phyloP scores from a whole-genome alignment of 30 jellyfish, hydroid and myxozoan species.

The Clytia hemisphaerica region DNA sequence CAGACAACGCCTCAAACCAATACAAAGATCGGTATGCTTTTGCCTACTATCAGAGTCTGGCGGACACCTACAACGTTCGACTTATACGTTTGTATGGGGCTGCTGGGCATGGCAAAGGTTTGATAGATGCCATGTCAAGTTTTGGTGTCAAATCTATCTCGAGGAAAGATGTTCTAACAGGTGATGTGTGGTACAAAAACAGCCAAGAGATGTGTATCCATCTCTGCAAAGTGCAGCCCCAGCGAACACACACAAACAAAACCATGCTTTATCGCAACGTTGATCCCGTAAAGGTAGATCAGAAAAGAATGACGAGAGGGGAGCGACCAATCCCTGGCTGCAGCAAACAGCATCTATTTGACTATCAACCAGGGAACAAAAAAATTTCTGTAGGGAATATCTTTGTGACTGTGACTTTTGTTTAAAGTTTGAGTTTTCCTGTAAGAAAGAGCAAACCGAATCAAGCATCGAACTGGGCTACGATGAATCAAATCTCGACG shows the following conservation, averaged over 20 bases:
- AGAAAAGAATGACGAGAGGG: constrained; percentile 13
- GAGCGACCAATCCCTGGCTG: neutral
- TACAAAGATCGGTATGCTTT: neutral
- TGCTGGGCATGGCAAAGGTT: too few relatives aligned
- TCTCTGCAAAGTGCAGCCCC: constrained; percentile 15
- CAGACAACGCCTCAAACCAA: constrained; percentile 9
- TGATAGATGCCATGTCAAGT: neutral
- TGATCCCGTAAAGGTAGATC: constrained; percentile 2
- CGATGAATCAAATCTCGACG: neutral
- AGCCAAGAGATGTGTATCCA: neutral
- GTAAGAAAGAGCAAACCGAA: too few relatives aligned
- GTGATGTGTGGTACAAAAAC: constrained; percentile 17
- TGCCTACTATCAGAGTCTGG: neutral
- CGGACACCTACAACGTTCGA: neutral
- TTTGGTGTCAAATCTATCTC: neutral
- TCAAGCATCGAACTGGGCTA: too few relatives aligned
- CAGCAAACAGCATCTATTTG: neutral
- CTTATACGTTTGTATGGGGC: too few relatives aligned
- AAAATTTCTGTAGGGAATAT: constrained; percentile 1
- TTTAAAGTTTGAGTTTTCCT: constrained; percentile 8
- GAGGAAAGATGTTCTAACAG: neutral
- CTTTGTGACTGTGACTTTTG: constrained; percentile 4
- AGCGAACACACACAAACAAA: neutral
- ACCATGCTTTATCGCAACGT: constrained; percentile 13
- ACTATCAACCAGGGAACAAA: neutral